Percentiles rank a stretch among this genome's conserved stretches.
Conservation (phyloP, 2,113 vertebrate species). For the Delphinus delphis region DNA sequence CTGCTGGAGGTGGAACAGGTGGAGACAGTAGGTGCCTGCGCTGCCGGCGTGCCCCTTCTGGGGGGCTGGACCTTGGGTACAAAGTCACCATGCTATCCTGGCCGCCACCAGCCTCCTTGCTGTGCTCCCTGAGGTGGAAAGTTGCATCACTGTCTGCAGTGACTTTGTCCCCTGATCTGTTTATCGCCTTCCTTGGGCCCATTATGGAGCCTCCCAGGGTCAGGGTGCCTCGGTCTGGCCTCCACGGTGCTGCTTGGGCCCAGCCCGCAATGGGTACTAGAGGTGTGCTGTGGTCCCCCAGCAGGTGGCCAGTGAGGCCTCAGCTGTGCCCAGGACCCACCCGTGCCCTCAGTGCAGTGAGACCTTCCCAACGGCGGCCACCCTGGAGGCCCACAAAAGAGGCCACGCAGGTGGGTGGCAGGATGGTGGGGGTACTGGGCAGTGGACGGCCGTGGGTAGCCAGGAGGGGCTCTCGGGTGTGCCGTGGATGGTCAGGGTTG, state of each 20-base stretch:
- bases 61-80: background rate
- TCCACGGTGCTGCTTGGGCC: background rate
- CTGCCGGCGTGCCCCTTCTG: background rate
- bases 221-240: background rate
- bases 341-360: conserved; percentile 92
- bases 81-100: background rate
- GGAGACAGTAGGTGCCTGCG: conserved; percentile 80
- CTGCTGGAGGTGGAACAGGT: conserved; percentile 86
- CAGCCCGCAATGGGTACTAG: background rate
- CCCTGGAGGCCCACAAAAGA: conserved; percentile 92
- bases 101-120: background rate
- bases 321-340: conserved; percentile 51
- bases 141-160: background rate
- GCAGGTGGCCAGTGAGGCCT: conserved; percentile 55
- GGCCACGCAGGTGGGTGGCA: conserved; percentile 89
- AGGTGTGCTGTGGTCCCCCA: conserved; percentile 15
- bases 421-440: background rate
- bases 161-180: background rate
- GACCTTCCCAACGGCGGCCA: conserved; percentile 88
- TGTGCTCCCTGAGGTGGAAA: background rate
- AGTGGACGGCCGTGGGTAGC: background rate
- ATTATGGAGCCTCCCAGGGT: background rate
- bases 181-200: background rate
- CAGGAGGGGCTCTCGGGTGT: background rate
- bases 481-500: background rate